These are phyloP conservation scores for Serrognathus titanus DNA, from an alignment of 2,888 invertebrate genomes.

Conservation along the genomic window DNA sequence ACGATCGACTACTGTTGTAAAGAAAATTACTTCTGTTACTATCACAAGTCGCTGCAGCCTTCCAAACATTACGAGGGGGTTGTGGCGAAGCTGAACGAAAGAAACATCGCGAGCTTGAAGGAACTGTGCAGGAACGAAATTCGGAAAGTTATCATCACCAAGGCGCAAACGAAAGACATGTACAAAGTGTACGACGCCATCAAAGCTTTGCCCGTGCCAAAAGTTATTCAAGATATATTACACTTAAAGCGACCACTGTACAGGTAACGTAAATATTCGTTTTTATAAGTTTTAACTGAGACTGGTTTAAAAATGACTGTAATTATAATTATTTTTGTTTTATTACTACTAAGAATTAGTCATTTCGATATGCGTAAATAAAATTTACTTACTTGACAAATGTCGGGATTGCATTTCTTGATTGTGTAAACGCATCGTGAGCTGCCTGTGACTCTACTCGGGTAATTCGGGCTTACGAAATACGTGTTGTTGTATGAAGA, in stretches of 20 bases:
- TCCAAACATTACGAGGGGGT: no score
- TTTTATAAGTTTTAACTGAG: not conserved
- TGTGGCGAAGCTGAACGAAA: no score
- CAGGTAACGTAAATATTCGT: not conserved
- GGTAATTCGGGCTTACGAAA: slow-evolving; percentile 74
- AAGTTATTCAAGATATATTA: not conserved
- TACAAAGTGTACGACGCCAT: not conserved
- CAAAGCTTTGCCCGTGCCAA: not conserved
- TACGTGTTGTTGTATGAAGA: slow-evolving; percentile 76
- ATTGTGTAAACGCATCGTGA: slow-evolving; percentile 68
- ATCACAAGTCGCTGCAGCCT: no score
- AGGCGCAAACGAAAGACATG: no score
- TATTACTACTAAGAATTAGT: not conserved
- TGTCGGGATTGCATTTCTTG: slow-evolving; percentile 60
- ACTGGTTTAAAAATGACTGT: not conserved
- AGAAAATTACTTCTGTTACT: no score
- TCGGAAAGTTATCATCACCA: no score
- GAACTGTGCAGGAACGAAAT: no score
- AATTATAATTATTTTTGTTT: not conserved
- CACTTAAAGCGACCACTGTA: not conserved
- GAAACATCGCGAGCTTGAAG: no score
- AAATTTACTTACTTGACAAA: slow-evolving; percentile 61
- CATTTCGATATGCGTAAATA: not conserved
- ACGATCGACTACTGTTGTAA: no score
- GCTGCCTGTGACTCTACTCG: slow-evolving; percentile 65